Evolutionary conservation across 2,797 vertebrate species (phyloP).

Genomic region (Cheirogaleus major): DNA sequence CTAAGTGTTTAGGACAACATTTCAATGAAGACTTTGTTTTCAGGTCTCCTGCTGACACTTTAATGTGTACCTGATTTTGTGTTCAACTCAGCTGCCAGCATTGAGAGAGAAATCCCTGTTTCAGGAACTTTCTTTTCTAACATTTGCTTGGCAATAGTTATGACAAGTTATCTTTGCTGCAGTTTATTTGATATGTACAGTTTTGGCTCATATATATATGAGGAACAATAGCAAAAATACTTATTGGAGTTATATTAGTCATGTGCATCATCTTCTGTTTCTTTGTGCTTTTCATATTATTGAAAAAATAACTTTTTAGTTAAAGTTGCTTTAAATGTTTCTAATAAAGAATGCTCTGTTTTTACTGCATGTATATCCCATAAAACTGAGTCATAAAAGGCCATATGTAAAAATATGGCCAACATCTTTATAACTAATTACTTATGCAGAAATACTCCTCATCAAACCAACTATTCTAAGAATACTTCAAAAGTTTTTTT

Average conservation of each 20-base stretch:
- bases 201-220: not conserved
- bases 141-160: not conserved
- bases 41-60: not conserved
- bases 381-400: conserved; percentile 53
- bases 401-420: conserved; percentile 21
- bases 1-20: not conserved
- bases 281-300: conserved; percentile 19
- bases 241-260: not conserved
- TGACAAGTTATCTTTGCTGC: conserved; percentile 28
- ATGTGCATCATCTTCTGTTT: conserved; percentile 57
- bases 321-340: conserved; percentile 75
- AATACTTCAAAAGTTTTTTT: conserved; percentile 74
- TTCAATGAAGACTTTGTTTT: not conserved
- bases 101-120: not conserved
- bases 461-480: conserved; percentile 69
- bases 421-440: conserved; percentile 62
- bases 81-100: not conserved
- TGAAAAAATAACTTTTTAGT: conserved; percentile 35
- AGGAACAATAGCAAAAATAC: not conserved
- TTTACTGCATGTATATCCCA: conserved; percentile 65
- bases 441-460: conserved; percentile 67
- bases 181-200: not conserved
- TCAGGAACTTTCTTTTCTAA: not conserved
- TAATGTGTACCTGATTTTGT: not conserved
- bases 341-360: conserved; percentile 63